Conservation (phyloP, 1,140 invertebrate species). For the Drosophila ercepeae region DNA sequence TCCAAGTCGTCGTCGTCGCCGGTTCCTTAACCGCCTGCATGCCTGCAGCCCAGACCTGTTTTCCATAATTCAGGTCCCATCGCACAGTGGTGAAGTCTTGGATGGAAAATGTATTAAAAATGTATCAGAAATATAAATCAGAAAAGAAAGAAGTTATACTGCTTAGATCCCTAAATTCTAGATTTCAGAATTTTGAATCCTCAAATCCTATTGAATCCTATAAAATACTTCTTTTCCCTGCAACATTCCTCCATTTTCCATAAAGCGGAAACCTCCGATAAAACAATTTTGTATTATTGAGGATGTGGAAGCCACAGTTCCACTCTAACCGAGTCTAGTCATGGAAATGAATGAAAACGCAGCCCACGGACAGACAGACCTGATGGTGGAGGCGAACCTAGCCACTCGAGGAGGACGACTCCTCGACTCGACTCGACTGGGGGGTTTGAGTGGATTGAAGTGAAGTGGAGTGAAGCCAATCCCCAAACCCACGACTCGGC, state of each 20-base stretch:
- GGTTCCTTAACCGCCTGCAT: slow-evolving; percentile 66
- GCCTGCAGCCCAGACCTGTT: slow-evolving; percentile 71
- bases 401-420: slow-evolving; percentile 47
- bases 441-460: neutral
- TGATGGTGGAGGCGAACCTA: slow-evolving; percentile 37
- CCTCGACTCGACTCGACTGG: slow-evolving; percentile 9
- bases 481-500: slow-evolving; percentile 3
- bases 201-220: too few relatives aligned
- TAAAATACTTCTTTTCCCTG: too few relatives aligned
- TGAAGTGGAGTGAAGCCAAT: slow-evolving; percentile 30
- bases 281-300: neutral
- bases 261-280: too few relatives aligned
- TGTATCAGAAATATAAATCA: too few relatives aligned
- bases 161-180: too few relatives aligned
- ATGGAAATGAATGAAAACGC: slow-evolving; percentile 59
- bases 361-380: slow-evolving; percentile 49
- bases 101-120: neutral
- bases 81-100: slow-evolving; percentile 47
- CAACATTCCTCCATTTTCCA: too few relatives aligned
- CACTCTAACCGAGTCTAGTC: slow-evolving; percentile 27
- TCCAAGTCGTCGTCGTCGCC: slow-evolving; percentile 18
- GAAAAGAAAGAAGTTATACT: too few relatives aligned
- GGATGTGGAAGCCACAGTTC: slow-evolving; percentile 1
- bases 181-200: too few relatives aligned
- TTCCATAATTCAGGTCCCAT: slow-evolving; percentile 69